A percentile compares a stretch with the other conserved stretches of the same genome.
phyloP scores from a whole-genome alignment of 2,888 invertebrate species.

The Teinopalpus imperialis region DNA sequence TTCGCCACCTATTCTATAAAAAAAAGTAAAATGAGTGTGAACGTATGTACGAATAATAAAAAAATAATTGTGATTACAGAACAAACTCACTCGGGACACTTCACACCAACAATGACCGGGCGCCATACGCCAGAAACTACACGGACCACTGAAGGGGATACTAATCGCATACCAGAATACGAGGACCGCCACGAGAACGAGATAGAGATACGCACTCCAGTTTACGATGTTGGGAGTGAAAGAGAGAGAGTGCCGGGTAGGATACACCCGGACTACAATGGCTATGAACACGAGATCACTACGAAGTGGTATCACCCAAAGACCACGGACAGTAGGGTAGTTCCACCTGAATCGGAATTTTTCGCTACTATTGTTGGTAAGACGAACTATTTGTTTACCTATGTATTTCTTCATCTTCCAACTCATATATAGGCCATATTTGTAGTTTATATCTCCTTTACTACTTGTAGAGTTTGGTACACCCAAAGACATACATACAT shows the following conservation, averaged over 20 bases:
- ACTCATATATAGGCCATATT: too few relatives aligned
- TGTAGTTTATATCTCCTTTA: too few relatives aligned
- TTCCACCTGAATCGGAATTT: constrained; percentile 73
- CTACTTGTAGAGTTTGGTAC: too few relatives aligned
- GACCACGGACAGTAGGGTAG: constrained; percentile 70
- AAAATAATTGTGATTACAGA: constrained; percentile 53
- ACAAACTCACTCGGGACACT: constrained; percentile 58
- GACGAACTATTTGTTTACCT: constrained; percentile 32
- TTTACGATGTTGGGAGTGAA: constrained; percentile 55
- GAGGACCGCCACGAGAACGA: constrained; percentile 57
- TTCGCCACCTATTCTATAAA: too few relatives aligned
- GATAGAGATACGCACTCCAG: constrained; percentile 59
- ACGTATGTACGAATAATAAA: too few relatives aligned
- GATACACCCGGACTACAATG: constrained; percentile 67
- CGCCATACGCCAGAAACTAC: constrained; percentile 54
- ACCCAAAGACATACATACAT: too few relatives aligned
- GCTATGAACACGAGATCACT: constrained; percentile 65
- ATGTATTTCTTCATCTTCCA: too few relatives aligned
- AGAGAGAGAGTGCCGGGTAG: constrained; percentile 49
- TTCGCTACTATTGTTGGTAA: constrained; percentile 75
- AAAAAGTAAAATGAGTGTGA: too few relatives aligned
- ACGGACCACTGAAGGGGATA: constrained; percentile 76
- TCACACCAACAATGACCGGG: constrained; percentile 59
- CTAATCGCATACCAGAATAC: constrained; percentile 65
- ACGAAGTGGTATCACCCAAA: constrained; percentile 76